These are phyloP conservation scores for Diabrotica undecimpunctata DNA, from an alignment of 1,140 invertebrate genomes.

Conservation along the genomic window DNA sequence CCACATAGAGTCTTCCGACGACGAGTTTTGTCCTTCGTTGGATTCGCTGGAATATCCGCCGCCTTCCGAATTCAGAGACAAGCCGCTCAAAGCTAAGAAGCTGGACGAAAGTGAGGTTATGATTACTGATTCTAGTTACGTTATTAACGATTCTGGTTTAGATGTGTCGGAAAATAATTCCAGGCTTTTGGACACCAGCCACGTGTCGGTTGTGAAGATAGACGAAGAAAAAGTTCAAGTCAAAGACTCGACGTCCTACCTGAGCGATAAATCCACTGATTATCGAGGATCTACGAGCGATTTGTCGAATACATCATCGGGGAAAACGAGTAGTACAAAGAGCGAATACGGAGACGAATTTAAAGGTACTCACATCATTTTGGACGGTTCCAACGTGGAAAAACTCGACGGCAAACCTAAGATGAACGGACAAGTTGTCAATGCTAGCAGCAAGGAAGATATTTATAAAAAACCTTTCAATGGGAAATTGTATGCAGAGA, in stretches of 20 bases:
- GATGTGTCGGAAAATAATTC: constrained; percentile 48
- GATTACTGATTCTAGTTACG: constrained; percentile 66
- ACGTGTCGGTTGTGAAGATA: constrained; percentile 86
- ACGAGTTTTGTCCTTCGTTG: constrained; percentile 65
- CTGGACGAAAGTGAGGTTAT: constrained; percentile 79
- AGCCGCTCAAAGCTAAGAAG: constrained; percentile 49
- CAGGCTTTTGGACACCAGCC: constrained; percentile 65
- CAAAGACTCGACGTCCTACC: constrained; percentile 57
- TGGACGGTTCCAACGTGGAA: constrained; percentile 31
- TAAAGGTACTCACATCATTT: constrained; percentile 38
- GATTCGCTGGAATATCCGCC: constrained; percentile 68
- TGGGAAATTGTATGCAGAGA: constrained; percentile 36
- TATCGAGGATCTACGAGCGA: constrained; percentile 46
- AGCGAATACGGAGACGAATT: constrained; percentile 44
- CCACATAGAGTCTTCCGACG: constrained; percentile 63
- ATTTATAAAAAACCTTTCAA: constrained; percentile 33
- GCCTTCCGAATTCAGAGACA: constrained; percentile 50
- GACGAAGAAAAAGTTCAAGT: constrained; percentile 62
- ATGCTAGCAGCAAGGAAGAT: constrained; percentile 32
- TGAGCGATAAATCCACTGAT: constrained; percentile 44
- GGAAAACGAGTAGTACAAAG: constrained; percentile 38
- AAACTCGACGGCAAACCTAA: constrained; percentile 27
- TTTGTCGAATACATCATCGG: constrained; percentile 43
- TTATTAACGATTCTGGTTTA: constrained; percentile 55
- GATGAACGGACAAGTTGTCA: constrained; percentile 41